A percentile compares a stretch with the other conserved stretches of the same genome.
Evolutionary conservation across 2,888 invertebrate species (phyloP).

Genomic region (Mayetiola destructor): DNA sequence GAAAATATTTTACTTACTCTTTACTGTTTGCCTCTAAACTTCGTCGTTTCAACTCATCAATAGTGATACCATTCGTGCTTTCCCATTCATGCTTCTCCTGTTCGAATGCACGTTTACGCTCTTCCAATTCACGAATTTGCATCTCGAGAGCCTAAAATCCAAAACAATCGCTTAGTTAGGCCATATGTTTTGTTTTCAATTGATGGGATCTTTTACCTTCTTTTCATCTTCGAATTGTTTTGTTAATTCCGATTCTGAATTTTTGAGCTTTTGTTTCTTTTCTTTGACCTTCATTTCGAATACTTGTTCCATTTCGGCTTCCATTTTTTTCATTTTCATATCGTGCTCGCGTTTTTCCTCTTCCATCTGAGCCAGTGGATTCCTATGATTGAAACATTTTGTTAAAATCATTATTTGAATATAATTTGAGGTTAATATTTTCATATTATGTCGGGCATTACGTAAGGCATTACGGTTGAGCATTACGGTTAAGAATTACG

Average conservation of each 20-base stretch:
- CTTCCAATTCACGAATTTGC: constrained; percentile 83
- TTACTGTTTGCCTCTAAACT: constrained; percentile 81
- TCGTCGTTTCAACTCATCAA: constrained; percentile 75
- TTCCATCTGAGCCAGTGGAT: constrained; percentile 96
- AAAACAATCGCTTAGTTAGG: constrained; percentile 13
- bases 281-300: constrained; percentile 97
- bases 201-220: constrained; percentile 38
- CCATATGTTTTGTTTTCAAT: too few species aligned
- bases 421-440: too few species aligned
- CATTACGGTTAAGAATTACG: too few species aligned
- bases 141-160: constrained; percentile 51
- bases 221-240: constrained; percentile 71
- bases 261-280: constrained; percentile 89
- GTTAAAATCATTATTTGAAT: too few species aligned
- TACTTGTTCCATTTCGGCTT: constrained; percentile 96
- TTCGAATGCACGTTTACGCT: constrained; percentile 70
- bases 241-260: constrained; percentile 85
- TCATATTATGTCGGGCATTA: too few species aligned
- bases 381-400: too few species aligned
- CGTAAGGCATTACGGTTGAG: too few species aligned
- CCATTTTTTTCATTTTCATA: constrained; percentile 95
- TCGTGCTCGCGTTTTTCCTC: constrained; percentile 95
- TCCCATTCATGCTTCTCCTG: constrained; percentile 82
- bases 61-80: constrained; percentile 71
- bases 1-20: constrained; percentile 57